These are phyloP conservation scores for Eristalis intricaria DNA, from an alignment of 2,888 invertebrate genomes.

Conservation along the genomic window DNA sequence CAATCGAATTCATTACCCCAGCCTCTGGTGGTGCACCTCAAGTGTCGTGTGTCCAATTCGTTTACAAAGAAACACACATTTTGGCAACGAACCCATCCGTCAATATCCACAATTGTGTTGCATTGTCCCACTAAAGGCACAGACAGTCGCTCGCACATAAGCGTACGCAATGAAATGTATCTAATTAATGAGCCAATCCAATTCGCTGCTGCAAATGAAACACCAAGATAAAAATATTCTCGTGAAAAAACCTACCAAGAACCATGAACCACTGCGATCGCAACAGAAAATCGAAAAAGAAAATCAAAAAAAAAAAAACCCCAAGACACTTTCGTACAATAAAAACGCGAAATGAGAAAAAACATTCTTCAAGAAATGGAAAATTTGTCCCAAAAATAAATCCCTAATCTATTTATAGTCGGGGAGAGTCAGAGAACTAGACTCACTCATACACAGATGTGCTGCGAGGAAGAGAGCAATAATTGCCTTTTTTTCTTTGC, in stretches of 20 bases:
- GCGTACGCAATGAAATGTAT: constrained; percentile 51
- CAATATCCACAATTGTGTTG: constrained; percentile 7
- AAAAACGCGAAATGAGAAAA: constrained; percentile 40
- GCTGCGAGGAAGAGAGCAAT: background rate
- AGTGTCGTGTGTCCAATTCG: constrained; percentile 62
- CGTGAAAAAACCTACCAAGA: constrained; percentile 40
- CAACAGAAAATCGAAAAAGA: background rate
- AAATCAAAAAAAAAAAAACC: constrained; percentile 16
- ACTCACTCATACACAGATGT: constrained; percentile 13
- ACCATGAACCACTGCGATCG: constrained; percentile 51
- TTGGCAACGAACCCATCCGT: constrained; percentile 51
- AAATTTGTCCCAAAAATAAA: constrained; percentile 70
- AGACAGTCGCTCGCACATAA: constrained; percentile 35
- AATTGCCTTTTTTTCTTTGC: background rate
- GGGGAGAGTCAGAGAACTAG: constrained; percentile 33
- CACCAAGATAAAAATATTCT: constrained; percentile 65
- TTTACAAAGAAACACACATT: constrained; percentile 27
- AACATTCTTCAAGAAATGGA: constrained; percentile 65
- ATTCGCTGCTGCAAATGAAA: constrained; percentile 55
- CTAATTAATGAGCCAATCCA: constrained; percentile 45
- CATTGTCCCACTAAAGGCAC: constrained; percentile 56
- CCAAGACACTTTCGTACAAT: constrained; percentile 8
- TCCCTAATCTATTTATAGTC: constrained; percentile 56
- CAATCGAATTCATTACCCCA: constrained; percentile 28
- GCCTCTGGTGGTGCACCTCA: constrained; percentile 31